A percentile compares a stretch with the other conserved stretches of the same genome.
These are phyloP conservation scores for Polia nebulosa DNA, from an alignment of 2,888 invertebrate species.

Conservation along the genomic window DNA sequence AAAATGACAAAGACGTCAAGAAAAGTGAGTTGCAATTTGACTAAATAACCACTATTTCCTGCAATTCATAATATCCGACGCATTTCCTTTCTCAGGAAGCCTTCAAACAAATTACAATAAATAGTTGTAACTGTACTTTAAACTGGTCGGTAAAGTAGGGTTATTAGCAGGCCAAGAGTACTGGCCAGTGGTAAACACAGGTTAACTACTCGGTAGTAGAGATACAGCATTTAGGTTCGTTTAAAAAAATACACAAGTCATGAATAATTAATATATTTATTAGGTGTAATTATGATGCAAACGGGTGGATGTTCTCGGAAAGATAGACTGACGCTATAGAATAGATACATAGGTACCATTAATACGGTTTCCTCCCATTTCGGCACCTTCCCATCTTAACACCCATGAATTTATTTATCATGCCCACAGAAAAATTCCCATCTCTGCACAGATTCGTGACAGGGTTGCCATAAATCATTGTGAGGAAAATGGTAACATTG, in stretches of 20 bases:
- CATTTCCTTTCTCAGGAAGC: constrained; percentile 3
- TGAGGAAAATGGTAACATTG: too few relatives aligned
- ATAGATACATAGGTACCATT: background rate
- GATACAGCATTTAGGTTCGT: constrained; percentile 1
- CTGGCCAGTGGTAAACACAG: constrained; percentile 12
- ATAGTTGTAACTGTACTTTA: constrained; percentile 5
- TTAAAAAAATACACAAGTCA: constrained; percentile 15
- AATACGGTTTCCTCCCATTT: too few relatives aligned
- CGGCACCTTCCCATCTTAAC: too few relatives aligned
- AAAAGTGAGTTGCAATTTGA: constrained; percentile 46
- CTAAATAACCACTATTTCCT: background rate
- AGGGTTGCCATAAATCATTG: too few relatives aligned
- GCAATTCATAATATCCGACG: background rate
- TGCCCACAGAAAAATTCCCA: too few relatives aligned
- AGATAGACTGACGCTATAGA: background rate
- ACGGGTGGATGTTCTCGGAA: background rate
- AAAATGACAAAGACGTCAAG: constrained; percentile 10
- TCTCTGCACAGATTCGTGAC: too few relatives aligned
- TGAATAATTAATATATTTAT: background rate
- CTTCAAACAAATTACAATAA: constrained; percentile 16
- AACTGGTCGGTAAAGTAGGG: constrained; percentile 10
- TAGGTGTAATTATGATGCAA: background rate
- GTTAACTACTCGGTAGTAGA: constrained; percentile 25
- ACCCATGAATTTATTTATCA: too few relatives aligned
- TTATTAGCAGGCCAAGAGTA: constrained; percentile 22